These are phyloP conservation scores for Amphipoea oculea DNA, from an alignment of 2,888 invertebrate species.

Conservation along the genomic window DNA sequence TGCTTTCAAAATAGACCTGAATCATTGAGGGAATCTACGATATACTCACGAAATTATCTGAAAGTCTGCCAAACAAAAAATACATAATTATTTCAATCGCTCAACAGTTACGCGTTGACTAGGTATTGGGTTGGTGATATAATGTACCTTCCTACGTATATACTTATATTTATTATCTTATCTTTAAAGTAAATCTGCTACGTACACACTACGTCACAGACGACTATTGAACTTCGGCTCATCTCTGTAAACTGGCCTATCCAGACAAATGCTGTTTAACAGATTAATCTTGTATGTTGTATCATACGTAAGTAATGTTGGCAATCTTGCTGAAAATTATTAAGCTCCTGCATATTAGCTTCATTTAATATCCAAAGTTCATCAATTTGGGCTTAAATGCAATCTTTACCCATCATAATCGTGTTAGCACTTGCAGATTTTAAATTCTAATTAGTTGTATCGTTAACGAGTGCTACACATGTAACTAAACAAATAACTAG, in stretches of 20 bases:
- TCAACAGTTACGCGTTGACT: slow-evolving; percentile 26
- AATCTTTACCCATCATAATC: slow-evolving; percentile 16
- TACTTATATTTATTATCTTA: slow-evolving; percentile 61
- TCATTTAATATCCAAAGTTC: slow-evolving; percentile 38
- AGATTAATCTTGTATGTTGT: slow-evolving; percentile 65
- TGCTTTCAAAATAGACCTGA: slow-evolving; percentile 33
- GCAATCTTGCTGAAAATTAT: slow-evolving; percentile 39
- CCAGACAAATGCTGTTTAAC: slow-evolving; percentile 63
- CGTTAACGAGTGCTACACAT: slow-evolving; percentile 1
- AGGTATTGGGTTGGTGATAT: slow-evolving; percentile 23
- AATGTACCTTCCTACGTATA: slow-evolving; percentile 36
- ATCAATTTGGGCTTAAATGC: slow-evolving; percentile 27
- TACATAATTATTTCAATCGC: slow-evolving; percentile 24
- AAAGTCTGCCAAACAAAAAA: slow-evolving; percentile 34
- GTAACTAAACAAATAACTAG: background rate
- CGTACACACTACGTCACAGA: slow-evolving; percentile 71
- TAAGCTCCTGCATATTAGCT: slow-evolving; percentile 32
- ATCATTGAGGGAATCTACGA: slow-evolving; percentile 30
- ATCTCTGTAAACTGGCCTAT: slow-evolving; percentile 66
- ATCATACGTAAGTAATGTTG: slow-evolving; percentile 62
- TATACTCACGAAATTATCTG: slow-evolving; percentile 23
- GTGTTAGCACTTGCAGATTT: background rate
- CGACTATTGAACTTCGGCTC: slow-evolving; percentile 74
- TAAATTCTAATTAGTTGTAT: slow-evolving; percentile 5
- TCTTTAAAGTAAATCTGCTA: slow-evolving; percentile 63